A percentile compares a stretch with the other conserved stretches of the same genome.
These are phyloP conservation scores for Camptogramma bilineatum DNA, from an alignment of 2,888 invertebrate genomes.

Conservation along the genomic window DNA sequence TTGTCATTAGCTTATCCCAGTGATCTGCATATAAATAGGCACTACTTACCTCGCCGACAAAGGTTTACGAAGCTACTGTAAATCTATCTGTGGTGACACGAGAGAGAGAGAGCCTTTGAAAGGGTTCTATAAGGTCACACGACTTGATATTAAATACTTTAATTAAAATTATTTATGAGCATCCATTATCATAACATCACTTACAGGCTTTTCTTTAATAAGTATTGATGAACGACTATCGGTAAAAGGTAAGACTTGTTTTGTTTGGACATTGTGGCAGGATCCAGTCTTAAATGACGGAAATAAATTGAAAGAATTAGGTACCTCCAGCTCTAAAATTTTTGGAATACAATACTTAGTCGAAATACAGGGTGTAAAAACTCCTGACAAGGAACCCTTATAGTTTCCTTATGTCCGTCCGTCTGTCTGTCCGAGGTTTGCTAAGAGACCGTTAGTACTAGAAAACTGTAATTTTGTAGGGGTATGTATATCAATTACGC, in stretches of 20 bases:
- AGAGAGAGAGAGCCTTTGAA: constrained; percentile 24
- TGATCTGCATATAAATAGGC: constrained; percentile 53
- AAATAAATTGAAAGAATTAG: too few relatives aligned
- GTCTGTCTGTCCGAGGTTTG: too few relatives aligned
- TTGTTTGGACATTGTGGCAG: not conserved
- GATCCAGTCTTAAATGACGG: too few relatives aligned
- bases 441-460: too few relatives aligned
- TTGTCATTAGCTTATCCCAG: constrained; percentile 50
- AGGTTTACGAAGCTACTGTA: constrained; percentile 22
- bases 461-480: too few relatives aligned
- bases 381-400: too few relatives aligned
- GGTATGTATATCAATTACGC: too few relatives aligned
- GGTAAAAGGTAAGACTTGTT: not conserved
- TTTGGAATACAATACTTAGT: too few relatives aligned
- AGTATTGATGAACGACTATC: not conserved
- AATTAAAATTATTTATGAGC: constrained; percentile 31
- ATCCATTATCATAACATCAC: constrained; percentile 16
- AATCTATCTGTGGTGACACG: constrained; percentile 16
- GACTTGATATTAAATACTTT: constrained; percentile 25
- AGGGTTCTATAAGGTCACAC: constrained; percentile 27
- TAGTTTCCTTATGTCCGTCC: too few relatives aligned
- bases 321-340: too few relatives aligned
- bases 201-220: constrained; percentile 13
- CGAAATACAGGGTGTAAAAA: too few relatives aligned
- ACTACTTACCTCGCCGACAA: constrained; percentile 25